These are phyloP conservation scores for Vespertilio murinus DNA, from an alignment of 2,797 vertebrate species.

Conservation along the genomic window DNA sequence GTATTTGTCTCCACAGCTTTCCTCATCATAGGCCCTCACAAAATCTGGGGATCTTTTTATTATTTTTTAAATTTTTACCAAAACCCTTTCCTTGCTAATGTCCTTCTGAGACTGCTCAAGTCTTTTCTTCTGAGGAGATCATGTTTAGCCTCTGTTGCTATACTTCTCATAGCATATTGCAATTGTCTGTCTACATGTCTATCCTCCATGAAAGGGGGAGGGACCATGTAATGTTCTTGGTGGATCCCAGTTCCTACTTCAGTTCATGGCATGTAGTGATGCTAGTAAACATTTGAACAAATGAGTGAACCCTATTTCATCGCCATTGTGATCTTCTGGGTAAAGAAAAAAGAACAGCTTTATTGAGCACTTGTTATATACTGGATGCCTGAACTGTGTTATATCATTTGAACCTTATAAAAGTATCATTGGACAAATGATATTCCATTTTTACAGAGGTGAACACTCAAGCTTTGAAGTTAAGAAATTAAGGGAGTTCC, in stretches of 20 bases:
- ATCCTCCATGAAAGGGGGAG: not conserved
- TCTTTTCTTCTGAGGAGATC: not conserved
- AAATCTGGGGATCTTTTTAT: not conserved
- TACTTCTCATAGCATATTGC: not conserved
- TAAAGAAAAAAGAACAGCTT: not conserved
- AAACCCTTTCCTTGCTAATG: not conserved
- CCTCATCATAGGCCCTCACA: not conserved
- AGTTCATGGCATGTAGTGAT: not conserved
- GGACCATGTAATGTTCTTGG: not conserved
- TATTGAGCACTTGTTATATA: not conserved
- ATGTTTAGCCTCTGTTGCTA: not conserved
- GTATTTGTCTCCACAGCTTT: not conserved
- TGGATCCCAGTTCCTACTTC: not conserved
- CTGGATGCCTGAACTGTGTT: not conserved
- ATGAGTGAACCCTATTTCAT: not conserved
- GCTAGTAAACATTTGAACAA: not conserved
- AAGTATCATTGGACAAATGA: not conserved
- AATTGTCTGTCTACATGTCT: not conserved
- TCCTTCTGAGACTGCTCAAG: not conserved
- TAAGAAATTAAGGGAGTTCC: not conserved
- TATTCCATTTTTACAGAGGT: not conserved
- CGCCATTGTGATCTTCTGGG: not conserved
- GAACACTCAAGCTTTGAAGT: not conserved
- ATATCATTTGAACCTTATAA: not conserved
- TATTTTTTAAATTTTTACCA: slow-evolving; percentile 13